Conservation (phyloP, 2,888 invertebrate species). For the Andrena hattorfiana region DNA sequence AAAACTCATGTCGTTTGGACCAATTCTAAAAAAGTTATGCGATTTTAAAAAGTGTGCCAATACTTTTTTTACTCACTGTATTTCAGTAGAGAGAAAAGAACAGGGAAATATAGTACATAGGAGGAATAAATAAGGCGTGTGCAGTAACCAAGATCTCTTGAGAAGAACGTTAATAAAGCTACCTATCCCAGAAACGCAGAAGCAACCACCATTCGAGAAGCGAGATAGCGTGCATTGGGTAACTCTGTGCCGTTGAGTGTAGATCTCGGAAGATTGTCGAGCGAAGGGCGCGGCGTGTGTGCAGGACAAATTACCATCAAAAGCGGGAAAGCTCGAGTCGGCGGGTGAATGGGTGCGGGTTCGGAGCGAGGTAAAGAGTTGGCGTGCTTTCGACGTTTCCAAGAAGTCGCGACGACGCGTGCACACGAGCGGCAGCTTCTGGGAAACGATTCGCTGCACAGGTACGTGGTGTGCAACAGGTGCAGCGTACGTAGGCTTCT, state of each 20-base stretch:
- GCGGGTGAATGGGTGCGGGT: neutral
- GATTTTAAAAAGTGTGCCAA: too few relatives aligned
- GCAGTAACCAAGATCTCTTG: too few relatives aligned
- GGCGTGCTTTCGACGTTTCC: neutral
- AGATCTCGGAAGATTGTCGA: neutral
- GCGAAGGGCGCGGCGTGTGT: neutral
- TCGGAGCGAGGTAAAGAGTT: neutral
- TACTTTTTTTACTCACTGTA: too few relatives aligned
- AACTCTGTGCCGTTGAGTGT: neutral
- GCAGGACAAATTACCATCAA: neutral
- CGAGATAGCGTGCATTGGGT: neutral
- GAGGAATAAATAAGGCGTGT: too few relatives aligned
- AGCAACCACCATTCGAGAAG: neutral
- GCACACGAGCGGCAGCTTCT: slow-evolving; percentile 9
- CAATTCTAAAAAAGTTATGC: too few relatives aligned
- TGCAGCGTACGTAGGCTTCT: slow-evolving; percentile 58
- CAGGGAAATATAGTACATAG: too few relatives aligned
- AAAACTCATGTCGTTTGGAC: too few relatives aligned
- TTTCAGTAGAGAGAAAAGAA: too few relatives aligned
- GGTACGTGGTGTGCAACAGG: slow-evolving; percentile 64
- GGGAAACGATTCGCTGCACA: slow-evolving; percentile 47
- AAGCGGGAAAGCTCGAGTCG: neutral
- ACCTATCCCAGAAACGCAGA: neutral
- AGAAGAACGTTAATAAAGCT: neutral
- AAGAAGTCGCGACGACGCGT: slow-evolving; percentile 3